These are phyloP conservation scores for Aphidoletes aphidimyza DNA, from an alignment of 2,888 invertebrate genomes.

Conservation along the genomic window DNA sequence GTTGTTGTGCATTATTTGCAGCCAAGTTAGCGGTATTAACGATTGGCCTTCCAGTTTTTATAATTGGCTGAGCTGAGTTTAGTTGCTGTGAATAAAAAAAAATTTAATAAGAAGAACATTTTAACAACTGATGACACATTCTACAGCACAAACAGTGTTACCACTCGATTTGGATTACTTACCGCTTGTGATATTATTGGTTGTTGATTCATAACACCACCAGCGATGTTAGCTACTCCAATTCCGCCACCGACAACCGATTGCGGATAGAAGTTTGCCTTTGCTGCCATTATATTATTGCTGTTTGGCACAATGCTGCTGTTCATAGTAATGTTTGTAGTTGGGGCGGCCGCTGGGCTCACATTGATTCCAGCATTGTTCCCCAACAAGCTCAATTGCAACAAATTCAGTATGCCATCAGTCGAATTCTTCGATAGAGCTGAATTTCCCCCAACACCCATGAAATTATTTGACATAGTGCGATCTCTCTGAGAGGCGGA, in stretches of 20 bases:
- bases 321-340: background rate
- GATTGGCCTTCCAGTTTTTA: constrained; percentile 55
- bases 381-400: constrained; percentile 55
- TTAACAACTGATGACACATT: background rate
- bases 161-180: background rate
- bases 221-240: background rate
- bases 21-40: constrained; percentile 55
- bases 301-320: constrained; percentile 1
- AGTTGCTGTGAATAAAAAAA: background rate
- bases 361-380: constrained; percentile 37
- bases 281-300: constrained; percentile 1
- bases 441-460: constrained; percentile 54
- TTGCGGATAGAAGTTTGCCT: constrained; percentile 32
- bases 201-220: background rate
- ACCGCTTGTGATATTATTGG: constrained; percentile 21
- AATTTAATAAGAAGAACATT: background rate
- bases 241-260: background rate
- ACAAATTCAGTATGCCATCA: constrained; percentile 55
- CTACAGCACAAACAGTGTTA: background rate
- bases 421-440: constrained; percentile 54
- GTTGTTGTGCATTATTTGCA: constrained; percentile 17
- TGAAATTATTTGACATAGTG: constrained; percentile 55
- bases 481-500: background rate
- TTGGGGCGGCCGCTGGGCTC: background rate
- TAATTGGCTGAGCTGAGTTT: background rate